A percentile compares a stretch with the other conserved stretches of the same genome.
Evolutionary conservation across 2,113 vertebrate genomes (phyloP).

Genomic region (Nestor notabilis): DNA sequence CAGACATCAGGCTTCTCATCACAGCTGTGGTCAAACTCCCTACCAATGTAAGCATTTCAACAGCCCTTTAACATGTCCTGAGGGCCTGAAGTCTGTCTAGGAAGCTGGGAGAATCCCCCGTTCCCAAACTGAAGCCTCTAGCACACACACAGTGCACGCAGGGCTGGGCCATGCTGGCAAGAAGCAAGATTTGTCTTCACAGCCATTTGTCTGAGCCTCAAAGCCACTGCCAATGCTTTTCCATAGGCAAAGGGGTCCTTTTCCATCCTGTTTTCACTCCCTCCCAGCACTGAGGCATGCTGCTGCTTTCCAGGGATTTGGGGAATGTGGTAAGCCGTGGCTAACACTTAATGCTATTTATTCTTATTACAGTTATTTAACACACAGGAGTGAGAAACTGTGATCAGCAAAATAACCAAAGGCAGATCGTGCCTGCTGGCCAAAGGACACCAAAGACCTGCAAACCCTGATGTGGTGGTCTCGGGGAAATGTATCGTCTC

Average conservation of each 20-base stretch:
- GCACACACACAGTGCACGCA: fast-evolving
- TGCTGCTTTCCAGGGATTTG: not conserved
- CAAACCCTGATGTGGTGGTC: not conserved
- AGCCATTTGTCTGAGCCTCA: not conserved
- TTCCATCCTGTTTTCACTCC: not conserved
- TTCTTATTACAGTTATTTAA: not conserved
- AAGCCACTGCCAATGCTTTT: not conserved
- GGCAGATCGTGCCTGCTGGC: not conserved
- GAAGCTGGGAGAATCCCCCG: not conserved
- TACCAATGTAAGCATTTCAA: not conserved
- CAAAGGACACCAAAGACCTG: not conserved
- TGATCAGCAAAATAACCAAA: not conserved
- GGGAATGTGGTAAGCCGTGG: not conserved
- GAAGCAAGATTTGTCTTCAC: not conserved
- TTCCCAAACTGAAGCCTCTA: not conserved
- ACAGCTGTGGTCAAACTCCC: fast-evolving
- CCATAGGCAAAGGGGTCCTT: not conserved
- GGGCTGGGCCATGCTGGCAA: not conserved
- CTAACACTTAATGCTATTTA: not conserved
- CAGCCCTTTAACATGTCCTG: not conserved
- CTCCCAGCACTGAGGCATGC: not conserved
- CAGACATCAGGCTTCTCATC: not conserved
- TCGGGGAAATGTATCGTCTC: fast-evolving
- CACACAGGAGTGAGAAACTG: not conserved
- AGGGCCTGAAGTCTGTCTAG: not conserved